Conservation (phyloP, 2,797 vertebrate genomes). For the Zalophus californianus region DNA sequence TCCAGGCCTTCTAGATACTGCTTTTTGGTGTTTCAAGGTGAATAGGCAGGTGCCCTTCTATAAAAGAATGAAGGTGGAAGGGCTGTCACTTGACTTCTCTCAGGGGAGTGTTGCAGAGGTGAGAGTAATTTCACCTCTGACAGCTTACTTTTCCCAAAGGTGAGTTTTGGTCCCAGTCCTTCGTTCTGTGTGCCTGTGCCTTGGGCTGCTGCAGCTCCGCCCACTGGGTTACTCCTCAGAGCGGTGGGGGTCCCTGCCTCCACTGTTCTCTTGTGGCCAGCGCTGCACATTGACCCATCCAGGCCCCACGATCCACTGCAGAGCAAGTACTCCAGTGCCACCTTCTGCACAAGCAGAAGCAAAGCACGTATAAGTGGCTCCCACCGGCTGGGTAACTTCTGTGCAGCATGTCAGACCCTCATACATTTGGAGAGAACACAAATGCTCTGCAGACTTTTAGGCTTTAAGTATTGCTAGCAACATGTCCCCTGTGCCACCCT, state of each 20-base stretch:
- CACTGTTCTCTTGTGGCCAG: background rate
- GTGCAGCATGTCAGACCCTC: background rate
- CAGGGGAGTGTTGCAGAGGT: background rate
- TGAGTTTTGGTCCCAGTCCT: background rate
- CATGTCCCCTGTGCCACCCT: background rate
- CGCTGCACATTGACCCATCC: background rate
- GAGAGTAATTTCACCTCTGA: background rate
- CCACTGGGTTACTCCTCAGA: background rate
- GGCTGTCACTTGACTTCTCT: rapidly evolving
- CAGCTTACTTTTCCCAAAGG: background rate
- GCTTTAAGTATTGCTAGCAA: background rate
- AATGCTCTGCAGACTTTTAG: background rate
- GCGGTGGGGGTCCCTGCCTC: rapidly evolving
- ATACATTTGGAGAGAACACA: background rate
- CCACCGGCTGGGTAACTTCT: background rate
- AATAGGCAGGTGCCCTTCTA: background rate
- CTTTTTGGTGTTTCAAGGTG: background rate
- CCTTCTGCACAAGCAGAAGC: background rate
- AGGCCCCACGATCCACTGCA: background rate
- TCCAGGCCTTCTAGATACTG: background rate
- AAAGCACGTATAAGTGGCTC: background rate
- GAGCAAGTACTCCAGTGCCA: background rate
- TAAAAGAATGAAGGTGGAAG: background rate
- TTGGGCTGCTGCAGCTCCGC: background rate
- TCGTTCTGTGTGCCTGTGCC: background rate